Conservation (phyloP, 2,888 invertebrate species). For the Branchipolynoe longqiensis region DNA sequence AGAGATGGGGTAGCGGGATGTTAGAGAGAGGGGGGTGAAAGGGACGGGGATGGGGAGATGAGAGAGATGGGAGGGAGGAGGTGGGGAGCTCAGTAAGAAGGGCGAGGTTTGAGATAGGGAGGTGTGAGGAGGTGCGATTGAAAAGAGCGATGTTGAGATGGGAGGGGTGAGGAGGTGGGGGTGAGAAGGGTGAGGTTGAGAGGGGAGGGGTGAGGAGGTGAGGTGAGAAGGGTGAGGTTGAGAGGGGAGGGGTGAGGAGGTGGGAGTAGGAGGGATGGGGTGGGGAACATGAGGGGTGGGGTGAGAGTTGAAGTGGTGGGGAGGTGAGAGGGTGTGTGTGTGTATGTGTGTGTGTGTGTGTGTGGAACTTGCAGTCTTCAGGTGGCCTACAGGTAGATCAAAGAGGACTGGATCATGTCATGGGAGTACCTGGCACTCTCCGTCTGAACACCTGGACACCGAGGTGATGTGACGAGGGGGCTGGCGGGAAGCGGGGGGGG, state of each 20-base stretch:
- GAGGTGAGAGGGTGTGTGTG: no score
- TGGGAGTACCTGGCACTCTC: no score
- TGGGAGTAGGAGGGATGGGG: background rate
- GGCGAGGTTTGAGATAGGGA: background rate
- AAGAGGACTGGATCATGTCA: no score
- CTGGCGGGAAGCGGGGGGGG: no score
- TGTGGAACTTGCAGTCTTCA: no score
- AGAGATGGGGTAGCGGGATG: background rate
- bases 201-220: background rate
- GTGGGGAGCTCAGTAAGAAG: background rate
- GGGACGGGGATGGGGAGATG: background rate
- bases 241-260: background rate
- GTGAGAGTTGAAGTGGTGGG: no score
- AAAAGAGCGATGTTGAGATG: background rate
- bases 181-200: background rate
- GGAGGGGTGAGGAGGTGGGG: background rate
- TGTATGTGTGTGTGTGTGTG: no score
- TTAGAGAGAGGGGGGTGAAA: background rate
- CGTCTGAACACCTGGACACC: no score
- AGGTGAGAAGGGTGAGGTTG: background rate
- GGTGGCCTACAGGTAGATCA: no score
- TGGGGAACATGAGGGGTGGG: no score
- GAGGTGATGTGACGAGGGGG: no score
- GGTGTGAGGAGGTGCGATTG: background rate
- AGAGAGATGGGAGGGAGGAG: slow-evolving; percentile 2